Conservation (phyloP, 1,140 invertebrate genomes). For the Atta texana region DNA sequence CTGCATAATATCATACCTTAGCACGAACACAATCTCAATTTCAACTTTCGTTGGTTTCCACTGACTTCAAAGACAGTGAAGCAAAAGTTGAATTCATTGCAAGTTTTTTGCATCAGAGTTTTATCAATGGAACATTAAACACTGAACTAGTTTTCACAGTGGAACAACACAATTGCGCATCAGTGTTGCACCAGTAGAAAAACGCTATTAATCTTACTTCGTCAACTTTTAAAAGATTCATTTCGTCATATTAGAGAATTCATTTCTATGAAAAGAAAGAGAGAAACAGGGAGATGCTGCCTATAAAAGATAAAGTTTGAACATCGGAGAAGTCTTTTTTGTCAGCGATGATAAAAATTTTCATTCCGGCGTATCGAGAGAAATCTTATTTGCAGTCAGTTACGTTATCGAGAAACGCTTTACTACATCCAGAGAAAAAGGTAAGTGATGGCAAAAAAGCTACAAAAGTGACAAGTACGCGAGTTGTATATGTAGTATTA, state of each 20-base stretch:
- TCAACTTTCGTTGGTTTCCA: too few species aligned
- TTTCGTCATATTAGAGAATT: constrained; percentile 24
- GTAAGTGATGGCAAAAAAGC: not conserved
- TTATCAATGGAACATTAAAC: too few species aligned
- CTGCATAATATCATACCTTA: too few species aligned
- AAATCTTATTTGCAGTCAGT: constrained; percentile 3
- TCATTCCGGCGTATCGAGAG: not conserved
- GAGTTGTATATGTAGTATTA: too few species aligned
- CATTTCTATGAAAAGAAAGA: not conserved
- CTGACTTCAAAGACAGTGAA: too few species aligned
- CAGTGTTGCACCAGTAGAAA: too few species aligned
- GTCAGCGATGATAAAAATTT: constrained; percentile 30
- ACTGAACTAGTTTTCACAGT: too few species aligned
- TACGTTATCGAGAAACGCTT: not conserved
- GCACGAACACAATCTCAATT: too few species aligned
- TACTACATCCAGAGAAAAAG: not conserved
- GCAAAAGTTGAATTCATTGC: too few species aligned
- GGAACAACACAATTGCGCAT: too few species aligned
- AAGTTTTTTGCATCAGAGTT: too few species aligned
- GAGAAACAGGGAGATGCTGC: not conserved
- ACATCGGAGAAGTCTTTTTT: not conserved
- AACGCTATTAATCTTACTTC: not conserved
- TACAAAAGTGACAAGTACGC: not conserved
- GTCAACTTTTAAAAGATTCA: constrained; percentile 1
- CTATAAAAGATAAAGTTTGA: not conserved